phyloP scores from a whole-genome alignment of 2,113 vertebrate genomes.

The Tachuris rubrigastra region DNA sequence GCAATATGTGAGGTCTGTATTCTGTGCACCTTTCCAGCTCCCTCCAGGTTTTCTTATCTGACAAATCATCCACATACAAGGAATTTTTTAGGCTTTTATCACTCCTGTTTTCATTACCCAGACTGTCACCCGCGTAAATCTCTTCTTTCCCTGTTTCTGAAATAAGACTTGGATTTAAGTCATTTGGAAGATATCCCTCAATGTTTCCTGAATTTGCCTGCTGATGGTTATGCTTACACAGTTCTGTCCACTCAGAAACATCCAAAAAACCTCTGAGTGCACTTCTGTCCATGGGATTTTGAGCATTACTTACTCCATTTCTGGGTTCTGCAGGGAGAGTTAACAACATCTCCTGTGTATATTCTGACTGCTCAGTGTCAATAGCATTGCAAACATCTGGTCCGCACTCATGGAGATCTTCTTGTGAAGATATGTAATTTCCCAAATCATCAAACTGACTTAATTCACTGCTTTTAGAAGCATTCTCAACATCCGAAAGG shows the following conservation, averaged over 20 bases:
- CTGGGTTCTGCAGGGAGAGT: background rate
- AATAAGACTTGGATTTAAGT: background rate
- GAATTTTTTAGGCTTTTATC: conserved; percentile 9
- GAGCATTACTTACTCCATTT: background rate
- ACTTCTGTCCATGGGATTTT: background rate
- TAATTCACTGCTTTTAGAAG: background rate
- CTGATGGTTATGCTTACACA: background rate
- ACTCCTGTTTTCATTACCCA: background rate
- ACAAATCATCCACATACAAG: conserved; percentile 23
- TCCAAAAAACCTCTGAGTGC: background rate
- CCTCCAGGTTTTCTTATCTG: conserved; percentile 15
- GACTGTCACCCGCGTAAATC: background rate
- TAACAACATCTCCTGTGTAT: background rate
- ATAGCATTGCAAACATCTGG: background rate
- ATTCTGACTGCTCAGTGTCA: background rate
- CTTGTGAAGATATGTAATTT: background rate
- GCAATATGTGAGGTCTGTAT: background rate
- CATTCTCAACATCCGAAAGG: background rate
- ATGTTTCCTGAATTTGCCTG: background rate
- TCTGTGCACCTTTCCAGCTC: background rate
- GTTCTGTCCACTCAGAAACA: conserved; percentile 24
- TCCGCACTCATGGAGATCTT: background rate
- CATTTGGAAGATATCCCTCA: background rate
- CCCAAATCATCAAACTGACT: background rate
- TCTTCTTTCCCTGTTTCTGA: background rate